phyloP scores from a whole-genome alignment of 2,797 vertebrate genomes.

The Paedocypris micromegethes region DNA sequence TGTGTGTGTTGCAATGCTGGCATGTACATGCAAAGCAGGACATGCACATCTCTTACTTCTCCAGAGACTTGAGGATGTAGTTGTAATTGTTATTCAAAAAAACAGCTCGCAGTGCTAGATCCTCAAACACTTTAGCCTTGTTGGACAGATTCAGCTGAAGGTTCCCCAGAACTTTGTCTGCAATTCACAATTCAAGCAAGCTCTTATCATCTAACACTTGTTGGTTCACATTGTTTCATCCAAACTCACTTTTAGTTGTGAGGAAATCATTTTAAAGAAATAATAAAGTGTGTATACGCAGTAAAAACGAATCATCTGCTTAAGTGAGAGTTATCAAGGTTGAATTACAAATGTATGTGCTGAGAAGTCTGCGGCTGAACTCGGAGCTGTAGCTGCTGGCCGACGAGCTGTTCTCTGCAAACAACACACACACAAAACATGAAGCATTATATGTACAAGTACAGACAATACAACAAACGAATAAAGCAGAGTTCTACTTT shows the following conservation, averaged over 20 bases:
- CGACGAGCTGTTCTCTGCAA: slow-evolving; percentile 86
- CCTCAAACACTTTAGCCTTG: slow-evolving; percentile 97
- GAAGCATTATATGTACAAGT: background rate
- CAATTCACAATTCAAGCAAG: background rate
- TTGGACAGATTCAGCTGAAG: slow-evolving; percentile 92
- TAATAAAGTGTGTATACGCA: no score
- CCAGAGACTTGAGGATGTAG: slow-evolving; percentile 96
- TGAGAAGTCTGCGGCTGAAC: slow-evolving; percentile 89
- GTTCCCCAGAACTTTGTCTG: slow-evolving; percentile 94
- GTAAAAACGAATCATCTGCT: no score
- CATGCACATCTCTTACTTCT: slow-evolving; percentile 70
- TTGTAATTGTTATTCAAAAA: slow-evolving; percentile 99
- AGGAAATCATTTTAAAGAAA: no score
- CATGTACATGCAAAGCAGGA: no score
- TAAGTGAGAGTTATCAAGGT: no score
- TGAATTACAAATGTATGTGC: slow-evolving; percentile 89
- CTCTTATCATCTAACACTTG: background rate
- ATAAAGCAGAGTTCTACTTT: no score
- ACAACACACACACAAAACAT: slow-evolving; percentile 16
- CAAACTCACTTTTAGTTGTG: no score
- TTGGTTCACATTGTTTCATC: no score
- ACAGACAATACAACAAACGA: background rate
- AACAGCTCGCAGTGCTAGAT: slow-evolving; percentile 86
- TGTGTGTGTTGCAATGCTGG: no score
- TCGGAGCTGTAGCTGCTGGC: slow-evolving; percentile 89